Conservation (phyloP, 2,113 vertebrate genomes). For the Ovis aries region ARS-UI_Ramb_v3.0 NC_056069.1:70346001-70346500, state of each 20-base stretch:
- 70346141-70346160: background rate
- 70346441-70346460: background rate
- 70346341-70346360: background rate
- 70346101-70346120: background rate
- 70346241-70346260: background rate
- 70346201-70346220: background rate
- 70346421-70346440: background rate
- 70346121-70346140: no score
- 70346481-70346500: background rate
- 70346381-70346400: background rate
- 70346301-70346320: background rate
- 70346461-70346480: background rate
- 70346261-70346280: background rate
- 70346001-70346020: fast-evolving
- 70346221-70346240: background rate
- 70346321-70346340: background rate
- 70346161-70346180: fast-evolving
- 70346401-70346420: background rate
- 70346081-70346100: background rate
- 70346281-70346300: background rate
- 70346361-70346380: background rate
- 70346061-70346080: background rate
- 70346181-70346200: background rate
- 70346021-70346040: fast-evolving
- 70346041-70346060: background rate